Base-by-base conservation (phyloP, 2,888 invertebrate genomes). In the Drosophila atripex region DNA sequence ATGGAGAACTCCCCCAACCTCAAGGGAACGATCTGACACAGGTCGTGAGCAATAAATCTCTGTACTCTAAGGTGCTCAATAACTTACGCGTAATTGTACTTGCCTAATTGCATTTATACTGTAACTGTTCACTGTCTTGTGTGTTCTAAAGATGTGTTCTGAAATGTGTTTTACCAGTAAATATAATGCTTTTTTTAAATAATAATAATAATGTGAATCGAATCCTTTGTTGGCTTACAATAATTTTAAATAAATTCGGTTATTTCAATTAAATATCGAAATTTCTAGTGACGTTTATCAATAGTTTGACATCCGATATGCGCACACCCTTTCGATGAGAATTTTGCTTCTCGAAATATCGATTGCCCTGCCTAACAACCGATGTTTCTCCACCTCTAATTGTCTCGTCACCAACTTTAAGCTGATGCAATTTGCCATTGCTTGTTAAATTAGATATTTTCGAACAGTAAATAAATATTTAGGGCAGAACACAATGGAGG, bases 371-470 rank as follows among this genome's bases (percentile, higher is more conserved):
- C 21, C 21, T 23, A 23, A 23, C 21, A 23, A n/a, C 5, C n/a
- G 35, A 18, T 16, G 9, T 11, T 11, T 21, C 35, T n/a, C 35
- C 38, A 50, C 18, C 35, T 35, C 35, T 50, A 50, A 12, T 12
- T 32, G 18, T 50, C 35, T 32, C 21, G 68, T 69, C 68, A 69
- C 52, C 39, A 63, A 18, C 47, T 71, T 66, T 49, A 68, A 23
- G 73, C 82, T 77, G 80, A 86, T 80, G 80, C 72, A 86, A 82
- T 69, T 46, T 38, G 16, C 8, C 12, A 43, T 23, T 51, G 55
- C 63, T 60, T 38, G 49, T 39, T 30, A 56, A 71, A 70, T 50
- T 60, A 21, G 28, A 41, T 41, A 55, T 59, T 43, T 45, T 49
- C 55, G 46, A 14, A 51, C 43, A 41, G 41, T 28, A 14, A 23